A percentile compares a stretch with the other conserved stretches of the same genome.
These are phyloP conservation scores for Oxyura jamaicensis DNA, from an alignment of 2,113 vertebrate genomes.

Conservation along the genomic window DNA sequence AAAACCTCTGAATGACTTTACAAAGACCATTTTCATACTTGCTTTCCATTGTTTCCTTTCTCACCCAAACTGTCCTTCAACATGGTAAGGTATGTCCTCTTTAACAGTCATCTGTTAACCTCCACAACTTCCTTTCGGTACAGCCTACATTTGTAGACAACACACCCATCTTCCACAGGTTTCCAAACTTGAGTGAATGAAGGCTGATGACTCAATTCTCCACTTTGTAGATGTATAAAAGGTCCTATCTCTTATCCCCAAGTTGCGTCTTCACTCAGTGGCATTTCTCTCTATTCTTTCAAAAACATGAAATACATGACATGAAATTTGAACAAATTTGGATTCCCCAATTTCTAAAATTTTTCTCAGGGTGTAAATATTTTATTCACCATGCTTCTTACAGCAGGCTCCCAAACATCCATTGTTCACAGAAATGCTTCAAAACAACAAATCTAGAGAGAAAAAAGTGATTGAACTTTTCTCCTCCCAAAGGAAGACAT, in stretches of 20 bases:
- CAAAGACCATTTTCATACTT: neutral
- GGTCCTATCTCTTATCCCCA: neutral
- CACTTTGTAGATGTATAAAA: neutral
- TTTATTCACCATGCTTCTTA: neutral
- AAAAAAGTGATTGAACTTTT: neutral
- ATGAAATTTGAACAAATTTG: neutral
- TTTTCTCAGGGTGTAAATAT: neutral
- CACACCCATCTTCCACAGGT: neutral
- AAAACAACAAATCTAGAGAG: neutral
- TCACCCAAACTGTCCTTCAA: neutral
- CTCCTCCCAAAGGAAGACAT: neutral
- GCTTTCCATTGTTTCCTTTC: neutral
- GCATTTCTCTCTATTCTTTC: neutral
- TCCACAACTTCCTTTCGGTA: neutral
- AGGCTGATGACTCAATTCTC: neutral
- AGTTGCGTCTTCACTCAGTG: neutral
- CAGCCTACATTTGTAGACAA: neutral
- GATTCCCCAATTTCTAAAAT: neutral
- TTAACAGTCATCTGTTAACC: neutral
- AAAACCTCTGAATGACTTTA: neutral
- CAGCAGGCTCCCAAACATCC: neutral
- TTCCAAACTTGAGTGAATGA: accelerated
- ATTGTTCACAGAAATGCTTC: neutral
- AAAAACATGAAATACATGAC: neutral
- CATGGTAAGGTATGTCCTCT: accelerated